Percentiles rank a stretch among this genome's conserved stretches.
These are phyloP conservation scores for Beris chalybata DNA, from an alignment of 2,888 invertebrate genomes.

Conservation along the genomic window DNA sequence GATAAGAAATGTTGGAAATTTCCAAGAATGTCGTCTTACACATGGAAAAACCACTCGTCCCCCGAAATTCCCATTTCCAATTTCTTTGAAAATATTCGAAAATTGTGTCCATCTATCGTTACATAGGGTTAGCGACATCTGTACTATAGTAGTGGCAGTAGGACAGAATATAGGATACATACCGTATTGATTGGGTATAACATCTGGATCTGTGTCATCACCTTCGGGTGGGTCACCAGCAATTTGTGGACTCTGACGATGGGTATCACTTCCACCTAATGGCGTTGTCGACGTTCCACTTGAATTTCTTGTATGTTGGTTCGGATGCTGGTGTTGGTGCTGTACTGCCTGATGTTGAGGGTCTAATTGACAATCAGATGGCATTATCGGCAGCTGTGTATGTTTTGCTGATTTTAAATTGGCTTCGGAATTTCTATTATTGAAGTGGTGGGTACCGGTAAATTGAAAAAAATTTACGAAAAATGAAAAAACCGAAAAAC, in stretches of 20 bases:
- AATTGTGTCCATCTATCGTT: too few relatives aligned
- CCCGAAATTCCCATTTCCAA: too few relatives aligned
- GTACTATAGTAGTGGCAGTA: too few relatives aligned
- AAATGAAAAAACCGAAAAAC: conserved; percentile 24
- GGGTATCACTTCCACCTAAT: conserved; percentile 56
- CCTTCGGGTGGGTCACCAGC: conserved; percentile 54
- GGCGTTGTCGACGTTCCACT: conserved; percentile 43
- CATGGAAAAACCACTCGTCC: too few relatives aligned
- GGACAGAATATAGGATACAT: conserved; percentile 49
- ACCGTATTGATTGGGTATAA: conserved; percentile 88
- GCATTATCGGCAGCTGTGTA: conserved; percentile 55
- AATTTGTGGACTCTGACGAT: conserved; percentile 57
- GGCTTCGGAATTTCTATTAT: conserved; percentile 52
- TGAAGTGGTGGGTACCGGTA: conserved; percentile 33
- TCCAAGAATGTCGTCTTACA: too few relatives aligned
- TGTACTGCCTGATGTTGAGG: conserved; percentile 50
- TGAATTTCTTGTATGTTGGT: conserved; percentile 52
- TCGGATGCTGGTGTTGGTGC: conserved; percentile 29
- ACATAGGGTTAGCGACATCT: too few relatives aligned
- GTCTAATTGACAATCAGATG: conserved; percentile 57
- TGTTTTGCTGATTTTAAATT: conserved; percentile 57
- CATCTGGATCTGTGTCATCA: conserved; percentile 79
- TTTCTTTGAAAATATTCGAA: too few relatives aligned
- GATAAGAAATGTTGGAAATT: too few relatives aligned
- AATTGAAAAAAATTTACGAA: neutral